Evolutionary conservation across 2,113 vertebrate genomes (phyloP), one percentile per base, ranked within the genome.

Genomic region (Perca schrenkii): DNA sequence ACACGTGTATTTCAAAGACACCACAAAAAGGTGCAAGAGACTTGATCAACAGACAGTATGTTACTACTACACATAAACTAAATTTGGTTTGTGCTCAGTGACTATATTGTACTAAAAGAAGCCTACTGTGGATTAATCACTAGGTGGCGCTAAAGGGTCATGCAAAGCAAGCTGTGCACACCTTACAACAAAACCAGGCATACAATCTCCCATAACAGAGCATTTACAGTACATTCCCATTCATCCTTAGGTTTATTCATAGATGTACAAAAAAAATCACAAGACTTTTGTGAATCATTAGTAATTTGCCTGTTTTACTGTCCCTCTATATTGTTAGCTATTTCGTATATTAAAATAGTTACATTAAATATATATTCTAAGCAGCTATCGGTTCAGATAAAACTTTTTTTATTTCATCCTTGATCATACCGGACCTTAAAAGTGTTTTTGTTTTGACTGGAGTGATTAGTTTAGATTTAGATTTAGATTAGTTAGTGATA

Each of bases 61-160:
- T 25, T 63, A 22, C 7, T 63, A 19, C 7, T 21, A 50, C 0
- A 68, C 2, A 16, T 10, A 28, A 13, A 22, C 14, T 34, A 6
- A 22, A 17, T 63, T 12, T 56, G 14, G 17, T 22, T 62, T 56
- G 6, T 22, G 12, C 17, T 52, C 8, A 49, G 7, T 19, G 2
- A 52, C 7, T 47, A 8, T 16, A 61, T 21, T 16, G 8, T 53
- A 21, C 17, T 60, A 14, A 47, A 78, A 25, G 1, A 19, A 58
- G 15, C 7, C 3, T 8, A 15, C 47, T 11, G 11, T n/a, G 8
- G 46, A 57, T 22, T 0, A 17, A 34, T 50, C 90, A 89, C 75
- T 40, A 92, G 90, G 80, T 89, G 86, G 90, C 1, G 36, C 15
- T 78, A 83, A 74, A 84, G 43, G 52, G 65, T 66, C 40, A 75